Percentiles rank a stretch among this genome's conserved stretches.
phyloP scores from a whole-genome alignment of 2,888 invertebrate species.

The Synergus japonicus region DNA sequence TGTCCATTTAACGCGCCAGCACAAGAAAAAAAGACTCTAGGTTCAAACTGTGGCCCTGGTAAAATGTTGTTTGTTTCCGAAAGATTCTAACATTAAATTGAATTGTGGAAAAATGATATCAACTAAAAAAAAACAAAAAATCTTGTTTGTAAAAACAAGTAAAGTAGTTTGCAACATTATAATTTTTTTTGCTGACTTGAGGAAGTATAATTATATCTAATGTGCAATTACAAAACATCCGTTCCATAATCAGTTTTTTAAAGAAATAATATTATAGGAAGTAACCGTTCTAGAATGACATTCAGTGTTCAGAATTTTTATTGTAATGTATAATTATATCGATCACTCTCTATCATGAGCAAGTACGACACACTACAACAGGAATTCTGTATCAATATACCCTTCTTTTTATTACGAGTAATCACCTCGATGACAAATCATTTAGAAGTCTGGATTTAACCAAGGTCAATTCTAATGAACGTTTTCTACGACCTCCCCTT shows the following conservation, averaged over 20 bases:
- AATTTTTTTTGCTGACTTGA: no score
- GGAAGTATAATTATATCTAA: background rate
- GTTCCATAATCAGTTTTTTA: background rate
- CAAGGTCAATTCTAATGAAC: background rate
- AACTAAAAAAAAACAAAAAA: no score
- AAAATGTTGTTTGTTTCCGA: no score
- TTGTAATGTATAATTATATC: background rate
- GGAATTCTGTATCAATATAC: background rate
- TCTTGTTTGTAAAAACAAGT: no score
- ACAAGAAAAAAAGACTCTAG: no score
- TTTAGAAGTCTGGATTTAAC: background rate
- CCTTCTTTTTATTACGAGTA: background rate
- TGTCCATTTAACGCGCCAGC: no score
- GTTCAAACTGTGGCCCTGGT: no score
- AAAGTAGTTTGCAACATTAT: no score
- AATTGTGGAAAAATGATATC: no score
- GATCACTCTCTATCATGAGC: background rate
- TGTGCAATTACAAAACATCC: background rate
- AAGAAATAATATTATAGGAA: background rate
- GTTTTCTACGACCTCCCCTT: background rate
- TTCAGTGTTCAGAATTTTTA: background rate
- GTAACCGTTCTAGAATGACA: background rate
- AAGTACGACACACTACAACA: background rate
- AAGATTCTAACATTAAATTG: no score
- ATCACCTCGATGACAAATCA: background rate